Evolutionary conservation across 2,888 invertebrate genomes (phyloP).

Genomic region (Zaprionus obscuricornis): DNA sequence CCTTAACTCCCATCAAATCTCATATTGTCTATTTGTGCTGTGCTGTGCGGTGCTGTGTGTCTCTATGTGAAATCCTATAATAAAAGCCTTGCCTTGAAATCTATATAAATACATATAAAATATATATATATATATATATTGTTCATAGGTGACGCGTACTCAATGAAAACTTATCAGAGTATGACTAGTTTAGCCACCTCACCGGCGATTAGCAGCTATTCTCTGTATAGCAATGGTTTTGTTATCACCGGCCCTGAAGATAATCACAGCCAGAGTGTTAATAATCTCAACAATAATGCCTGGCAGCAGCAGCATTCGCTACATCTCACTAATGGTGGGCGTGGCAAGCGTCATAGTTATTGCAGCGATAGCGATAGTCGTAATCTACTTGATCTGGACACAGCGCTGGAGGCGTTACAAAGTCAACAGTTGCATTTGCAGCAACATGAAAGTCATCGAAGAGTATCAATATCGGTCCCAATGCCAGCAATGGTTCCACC

Average conservation of each 20-base stretch:
- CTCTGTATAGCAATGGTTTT: conserved; percentile 82
- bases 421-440: conserved; percentile 52
- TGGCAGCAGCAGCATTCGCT: conserved; percentile 47
- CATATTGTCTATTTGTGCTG: too few species aligned
- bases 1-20: too few species aligned
- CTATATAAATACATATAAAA: background rate
- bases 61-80: too few species aligned
- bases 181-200: conserved; percentile 84
- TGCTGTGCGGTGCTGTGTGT: too few species aligned
- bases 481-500: background rate
- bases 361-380: conserved; percentile 67
- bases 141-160: conserved; percentile 83
- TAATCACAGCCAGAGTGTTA: conserved; percentile 66
- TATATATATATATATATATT: too few species aligned
- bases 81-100: too few species aligned
- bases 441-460: conserved; percentile 41
- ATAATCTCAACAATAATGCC: conserved; percentile 62
- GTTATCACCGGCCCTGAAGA: conserved; percentile 72
- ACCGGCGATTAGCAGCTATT: conserved; percentile 82
- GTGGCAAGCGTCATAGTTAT: conserved; percentile 53
- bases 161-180: conserved; percentile 84
- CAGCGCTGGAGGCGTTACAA: conserved; percentile 59
- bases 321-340: conserved; percentile 25
- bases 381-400: conserved; percentile 65
- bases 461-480: conserved; percentile 9